Evolutionary conservation across 2,888 invertebrate species (phyloP), one percentile per base, ranked within the genome.

Genomic region (Drosophila affinis): DNA sequence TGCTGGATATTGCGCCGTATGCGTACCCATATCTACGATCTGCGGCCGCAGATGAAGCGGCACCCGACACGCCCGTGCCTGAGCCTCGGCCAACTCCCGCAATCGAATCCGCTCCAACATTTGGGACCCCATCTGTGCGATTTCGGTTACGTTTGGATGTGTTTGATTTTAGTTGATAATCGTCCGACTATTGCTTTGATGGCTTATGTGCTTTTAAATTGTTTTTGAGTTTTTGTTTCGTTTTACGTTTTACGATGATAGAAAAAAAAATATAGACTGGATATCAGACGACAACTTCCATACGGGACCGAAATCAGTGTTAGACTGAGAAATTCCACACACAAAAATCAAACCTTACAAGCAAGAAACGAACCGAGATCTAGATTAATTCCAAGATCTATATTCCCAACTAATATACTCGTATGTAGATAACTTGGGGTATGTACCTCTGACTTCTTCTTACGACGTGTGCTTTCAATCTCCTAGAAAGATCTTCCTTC

Each of bases 221-320:
- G 44, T 29, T 29, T 29, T 2, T 9, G 7, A 29, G 29, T 29
- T 29, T 29, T 29, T 29, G 29, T 29, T 29, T 29, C 9, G 32
- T 32, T 12, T 32, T 32, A 32, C 9, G 32, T 32, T 12, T 32
- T 32, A 10, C 10, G 55, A 17, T 48, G 17, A 44, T 67, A 17
- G 6, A 29, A 29, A 49, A 29, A 54, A 54, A 59, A 24, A 45
- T 55, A 45, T 51, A 45, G 32, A 27, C 44, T 32, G 49, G 55
- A 67, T 55, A 47, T 56, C 44, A 46, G 29, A 1, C 27, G 34
- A 63, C 55, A 34, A 55, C 39, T 34, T 62, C 74, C 57, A 59
- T 65, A 45, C 7, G 62, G 62, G 18, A 53, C 49, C 27, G 46
- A 47, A 75, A 58, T 60, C 57, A 59, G 34, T 58, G 10, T 80